Percentiles rank a stretch among this genome's conserved stretches.
These are phyloP conservation scores for Gallinago nigripennis DNA, from an alignment of 2,797 vertebrate species.

Conservation along the genomic window DNA sequence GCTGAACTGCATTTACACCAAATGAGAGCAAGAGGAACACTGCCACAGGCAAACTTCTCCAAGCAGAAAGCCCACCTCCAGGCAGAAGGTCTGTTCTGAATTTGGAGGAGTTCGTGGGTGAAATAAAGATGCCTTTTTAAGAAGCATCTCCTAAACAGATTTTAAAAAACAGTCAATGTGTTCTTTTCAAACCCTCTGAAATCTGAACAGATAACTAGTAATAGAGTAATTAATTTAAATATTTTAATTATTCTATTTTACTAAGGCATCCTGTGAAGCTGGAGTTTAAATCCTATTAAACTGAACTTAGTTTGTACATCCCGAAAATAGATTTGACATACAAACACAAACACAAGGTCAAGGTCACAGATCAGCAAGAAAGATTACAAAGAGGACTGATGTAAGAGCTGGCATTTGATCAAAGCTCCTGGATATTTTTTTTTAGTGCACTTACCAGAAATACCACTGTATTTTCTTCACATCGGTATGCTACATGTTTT, in stretches of 20 bases:
- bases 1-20: accelerated
- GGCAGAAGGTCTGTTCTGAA: neutral
- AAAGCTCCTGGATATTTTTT: conserved; percentile 76
- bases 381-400: conserved; percentile 85
- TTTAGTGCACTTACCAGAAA: conserved; percentile 72
- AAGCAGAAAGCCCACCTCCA: neutral
- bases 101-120: neutral
- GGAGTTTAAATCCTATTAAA: conserved; percentile 59
- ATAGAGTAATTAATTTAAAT: neutral
- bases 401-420: conserved; percentile 93
- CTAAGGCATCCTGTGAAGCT: neutral
- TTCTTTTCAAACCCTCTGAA: neutral
- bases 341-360: conserved; percentile 86
- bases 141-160: neutral
- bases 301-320: conserved; percentile 55
- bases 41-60: neutral
- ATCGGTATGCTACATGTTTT: conserved; percentile 29
- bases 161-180: neutral
- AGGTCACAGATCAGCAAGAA: conserved; percentile 87
- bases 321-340: conserved; percentile 78
- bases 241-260: neutral
- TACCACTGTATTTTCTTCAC: conserved; percentile 54
- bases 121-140: neutral
- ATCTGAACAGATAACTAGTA: neutral
- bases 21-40: neutral